phyloP scores from a whole-genome alignment of 2,888 invertebrate genomes.

The Hydroisotoma schaefferi region DNA sequence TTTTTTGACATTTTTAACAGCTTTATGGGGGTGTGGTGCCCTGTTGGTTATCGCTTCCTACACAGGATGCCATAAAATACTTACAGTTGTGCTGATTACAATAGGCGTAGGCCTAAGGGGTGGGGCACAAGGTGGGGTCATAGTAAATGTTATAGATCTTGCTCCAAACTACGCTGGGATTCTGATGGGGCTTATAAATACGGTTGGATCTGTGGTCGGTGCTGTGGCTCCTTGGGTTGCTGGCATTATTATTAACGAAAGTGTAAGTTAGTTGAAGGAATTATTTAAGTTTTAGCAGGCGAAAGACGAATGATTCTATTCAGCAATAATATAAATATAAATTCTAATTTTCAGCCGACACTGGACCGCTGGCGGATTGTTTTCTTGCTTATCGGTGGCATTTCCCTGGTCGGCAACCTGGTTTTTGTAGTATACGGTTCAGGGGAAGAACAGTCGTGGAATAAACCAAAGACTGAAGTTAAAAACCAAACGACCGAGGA shows the following conservation, averaged over 20 bases:
- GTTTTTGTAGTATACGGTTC: conserved; percentile 38
- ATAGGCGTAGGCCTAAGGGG: conserved; percentile 63
- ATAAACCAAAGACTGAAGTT: no score
- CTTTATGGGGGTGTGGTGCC: conserved; percentile 59
- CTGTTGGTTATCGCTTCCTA: conserved; percentile 62
- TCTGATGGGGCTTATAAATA: conserved; percentile 35
- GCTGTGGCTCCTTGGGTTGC: conserved; percentile 42
- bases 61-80: conserved; percentile 61
- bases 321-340: no score
- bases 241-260: conserved; percentile 49
- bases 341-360: conserved; percentile 25
- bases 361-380: conserved; percentile 38
- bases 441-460: conserved; percentile 44
- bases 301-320: no score
- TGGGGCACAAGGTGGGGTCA: conserved; percentile 50
- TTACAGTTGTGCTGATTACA: conserved; percentile 62
- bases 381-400: conserved; percentile 34
- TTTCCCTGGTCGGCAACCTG: conserved; percentile 39
- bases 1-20: conserved; percentile 26
- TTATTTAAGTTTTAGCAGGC: no score
- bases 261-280: conserved; percentile 30
- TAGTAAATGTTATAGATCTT: conserved; percentile 73
- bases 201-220: conserved; percentile 28
- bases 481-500: no score
- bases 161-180: conserved; percentile 71